Conservation (phyloP, 2,113 vertebrate genomes). For the Chaetorhynchus papuensis region DNA sequence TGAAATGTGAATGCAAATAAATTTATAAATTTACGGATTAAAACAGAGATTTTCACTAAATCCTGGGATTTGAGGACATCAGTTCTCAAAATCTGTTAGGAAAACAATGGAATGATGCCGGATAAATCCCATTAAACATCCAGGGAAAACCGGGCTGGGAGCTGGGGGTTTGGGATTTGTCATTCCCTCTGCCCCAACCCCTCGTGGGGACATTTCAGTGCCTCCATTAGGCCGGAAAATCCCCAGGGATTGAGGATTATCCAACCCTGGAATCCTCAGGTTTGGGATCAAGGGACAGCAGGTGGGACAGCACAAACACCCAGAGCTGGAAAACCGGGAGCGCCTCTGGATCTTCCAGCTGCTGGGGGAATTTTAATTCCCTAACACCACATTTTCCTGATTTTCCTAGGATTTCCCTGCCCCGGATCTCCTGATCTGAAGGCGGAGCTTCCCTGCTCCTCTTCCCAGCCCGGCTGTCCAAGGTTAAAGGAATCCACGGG, state of each 20-base stretch:
- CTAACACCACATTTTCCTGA: not conserved
- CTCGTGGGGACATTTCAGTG: not conserved
- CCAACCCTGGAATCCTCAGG: not conserved
- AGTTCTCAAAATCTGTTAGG: not conserved
- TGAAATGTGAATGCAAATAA: not conserved
- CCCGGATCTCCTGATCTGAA: not conserved
- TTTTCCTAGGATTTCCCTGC: not conserved
- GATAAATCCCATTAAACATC: not conserved
- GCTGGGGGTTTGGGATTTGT: not conserved
- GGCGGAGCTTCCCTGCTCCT: not conserved
- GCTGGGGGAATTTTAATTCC: not conserved
- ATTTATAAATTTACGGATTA: not conserved
- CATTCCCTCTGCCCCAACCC: not conserved
- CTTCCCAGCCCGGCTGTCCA: not conserved
- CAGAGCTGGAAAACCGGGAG: rapidly evolving
- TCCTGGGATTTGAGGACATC: not conserved
- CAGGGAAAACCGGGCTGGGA: not conserved
- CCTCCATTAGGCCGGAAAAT: not conserved
- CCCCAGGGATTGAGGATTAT: not conserved
- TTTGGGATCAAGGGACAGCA: not conserved
- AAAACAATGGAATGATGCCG: not conserved
- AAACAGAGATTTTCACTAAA: not conserved
- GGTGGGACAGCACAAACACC: not conserved
- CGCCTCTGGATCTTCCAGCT: not conserved
- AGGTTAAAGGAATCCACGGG: not conserved